Percentiles rank a stretch among this genome's conserved stretches.
phyloP scores from a whole-genome alignment of 2,797 vertebrate species.

The Artibeus lituratus region DNA sequence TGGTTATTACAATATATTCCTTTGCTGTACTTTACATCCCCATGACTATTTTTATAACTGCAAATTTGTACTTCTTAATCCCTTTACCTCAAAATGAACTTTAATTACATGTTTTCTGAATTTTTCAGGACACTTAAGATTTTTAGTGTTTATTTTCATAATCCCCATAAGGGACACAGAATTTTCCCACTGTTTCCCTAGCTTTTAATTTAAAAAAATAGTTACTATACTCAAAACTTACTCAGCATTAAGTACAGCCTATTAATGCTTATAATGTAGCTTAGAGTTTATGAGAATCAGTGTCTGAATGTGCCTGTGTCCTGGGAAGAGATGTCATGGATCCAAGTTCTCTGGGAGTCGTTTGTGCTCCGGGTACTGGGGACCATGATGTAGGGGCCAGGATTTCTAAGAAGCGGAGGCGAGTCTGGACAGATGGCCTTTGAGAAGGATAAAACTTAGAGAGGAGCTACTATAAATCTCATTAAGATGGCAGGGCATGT shows the following conservation, averaged over 20 bases:
- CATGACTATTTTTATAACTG: not conserved
- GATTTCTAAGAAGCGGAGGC: not conserved
- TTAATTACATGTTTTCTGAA: not conserved
- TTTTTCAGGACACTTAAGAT: not conserved
- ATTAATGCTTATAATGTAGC: not conserved
- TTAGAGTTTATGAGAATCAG: not conserved
- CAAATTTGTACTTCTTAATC: not conserved
- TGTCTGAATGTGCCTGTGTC: not conserved
- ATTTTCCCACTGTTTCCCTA: not conserved
- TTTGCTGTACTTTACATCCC: not conserved
- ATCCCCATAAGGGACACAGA: not conserved
- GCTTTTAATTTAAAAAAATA: slow-evolving; percentile 11
- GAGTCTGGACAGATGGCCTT: not conserved
- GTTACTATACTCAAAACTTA: not conserved
- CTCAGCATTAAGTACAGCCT: not conserved
- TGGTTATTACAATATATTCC: not conserved
- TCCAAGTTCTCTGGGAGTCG: not conserved
- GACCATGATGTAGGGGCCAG: not conserved
- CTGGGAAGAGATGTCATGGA: not conserved
- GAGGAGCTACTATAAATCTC: not conserved
- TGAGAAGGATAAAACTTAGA: not conserved
- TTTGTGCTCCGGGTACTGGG: not conserved
- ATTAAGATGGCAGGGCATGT: not conserved
- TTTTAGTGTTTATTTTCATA: slow-evolving; percentile 8
- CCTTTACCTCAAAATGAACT: not conserved